A percentile compares a stretch with the other conserved stretches of the same genome.
These are phyloP conservation scores for Agrochola lota DNA, from an alignment of 2,888 invertebrate species.

Conservation along the genomic window DNA sequence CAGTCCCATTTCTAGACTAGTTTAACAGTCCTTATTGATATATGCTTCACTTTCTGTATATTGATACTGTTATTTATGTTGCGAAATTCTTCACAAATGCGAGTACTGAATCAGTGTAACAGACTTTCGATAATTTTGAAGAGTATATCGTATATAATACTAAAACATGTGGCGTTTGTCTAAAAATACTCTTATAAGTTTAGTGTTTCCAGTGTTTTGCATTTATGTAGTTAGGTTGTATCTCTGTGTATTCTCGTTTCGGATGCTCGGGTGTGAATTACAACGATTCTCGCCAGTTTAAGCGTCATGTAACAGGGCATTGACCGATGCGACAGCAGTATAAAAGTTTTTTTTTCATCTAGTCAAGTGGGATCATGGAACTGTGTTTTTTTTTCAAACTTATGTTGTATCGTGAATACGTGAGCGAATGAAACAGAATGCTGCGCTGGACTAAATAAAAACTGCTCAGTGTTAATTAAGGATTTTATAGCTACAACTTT, in stretches of 20 bases:
- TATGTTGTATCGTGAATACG: background rate
- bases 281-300: constrained; percentile 16
- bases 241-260: constrained; percentile 18
- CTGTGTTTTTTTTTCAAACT: constrained; percentile 5
- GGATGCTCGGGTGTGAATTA: constrained; percentile 34
- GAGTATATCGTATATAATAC: constrained; percentile 9
- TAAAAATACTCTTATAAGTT: background rate
- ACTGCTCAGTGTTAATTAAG: background rate
- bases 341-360: constrained; percentile 14
- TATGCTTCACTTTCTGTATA: background rate
- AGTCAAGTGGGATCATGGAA: constrained; percentile 6
- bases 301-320: constrained; percentile 40
- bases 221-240: background rate
- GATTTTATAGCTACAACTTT: constrained; percentile 20
- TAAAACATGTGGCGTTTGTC: constrained; percentile 5
- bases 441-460: background rate
- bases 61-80: background rate
- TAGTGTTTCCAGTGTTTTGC: background rate
- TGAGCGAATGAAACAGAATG: constrained; percentile 3
- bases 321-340: constrained; percentile 46
- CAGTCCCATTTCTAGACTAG: too few relatives aligned
- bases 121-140: background rate
- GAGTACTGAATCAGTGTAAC: background rate
- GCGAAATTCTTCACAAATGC: background rate
- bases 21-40: background rate